Evolutionary conservation across 2,888 invertebrate genomes (phyloP).

Genomic region (Drosophila buzzatii): DNA sequence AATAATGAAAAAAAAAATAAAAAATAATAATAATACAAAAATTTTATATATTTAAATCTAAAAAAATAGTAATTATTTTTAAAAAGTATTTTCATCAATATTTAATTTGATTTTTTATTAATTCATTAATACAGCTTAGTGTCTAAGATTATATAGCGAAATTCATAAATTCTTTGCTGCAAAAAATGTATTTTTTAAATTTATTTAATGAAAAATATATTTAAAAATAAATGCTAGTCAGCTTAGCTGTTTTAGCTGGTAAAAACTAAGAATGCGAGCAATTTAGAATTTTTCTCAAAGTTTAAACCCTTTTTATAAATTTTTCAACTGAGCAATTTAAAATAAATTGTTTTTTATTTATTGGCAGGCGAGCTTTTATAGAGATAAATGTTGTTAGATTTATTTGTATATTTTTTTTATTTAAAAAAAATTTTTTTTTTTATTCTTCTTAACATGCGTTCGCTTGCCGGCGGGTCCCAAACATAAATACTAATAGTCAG

Average conservation of each 20-base stretch:
- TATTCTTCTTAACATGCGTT: conserved; percentile 42
- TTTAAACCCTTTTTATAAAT: not conserved
- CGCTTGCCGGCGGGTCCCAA: conserved; percentile 12
- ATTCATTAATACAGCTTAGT: too few relatives aligned
- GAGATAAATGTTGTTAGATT: conserved; percentile 41
- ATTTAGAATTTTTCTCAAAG: not conserved
- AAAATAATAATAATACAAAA: too few relatives aligned
- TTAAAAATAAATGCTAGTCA: not conserved
- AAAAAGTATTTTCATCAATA: too few relatives aligned
- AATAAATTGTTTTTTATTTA: not conserved
- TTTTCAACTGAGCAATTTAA: not conserved
- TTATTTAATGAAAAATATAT: too few relatives aligned
- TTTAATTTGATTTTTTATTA: too few relatives aligned
- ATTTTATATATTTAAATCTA: too few relatives aligned
- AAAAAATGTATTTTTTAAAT: too few relatives aligned
- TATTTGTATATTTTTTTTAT: conserved; percentile 20
- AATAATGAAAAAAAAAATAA: too few relatives aligned
- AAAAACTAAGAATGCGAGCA: not conserved
- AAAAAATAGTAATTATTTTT: too few relatives aligned
- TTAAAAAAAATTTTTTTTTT: conserved; percentile 36
- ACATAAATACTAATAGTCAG: conserved; percentile 72
- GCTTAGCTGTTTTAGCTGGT: not conserved
- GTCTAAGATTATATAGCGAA: too few relatives aligned
- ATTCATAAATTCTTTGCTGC: too few relatives aligned
- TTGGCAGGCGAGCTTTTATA: conserved; percentile 11